Base-by-base conservation (phyloP, 2,113 vertebrate species). In the Pardalotus punctatus region DNA sequence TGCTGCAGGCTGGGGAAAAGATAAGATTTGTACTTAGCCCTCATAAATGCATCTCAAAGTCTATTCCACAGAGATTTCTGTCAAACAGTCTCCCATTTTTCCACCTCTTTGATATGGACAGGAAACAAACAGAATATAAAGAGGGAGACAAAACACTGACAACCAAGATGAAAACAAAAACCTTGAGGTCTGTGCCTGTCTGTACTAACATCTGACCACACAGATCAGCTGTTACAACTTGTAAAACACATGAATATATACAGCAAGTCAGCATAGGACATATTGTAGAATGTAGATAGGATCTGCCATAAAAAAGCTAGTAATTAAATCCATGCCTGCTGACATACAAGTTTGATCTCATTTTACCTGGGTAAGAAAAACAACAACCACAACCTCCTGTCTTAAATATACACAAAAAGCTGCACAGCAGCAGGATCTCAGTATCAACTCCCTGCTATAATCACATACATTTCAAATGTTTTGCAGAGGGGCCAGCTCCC, bases 221-320 rank as follows among this genome's bases (percentile, higher is more conserved):
- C 8, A 29, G n/a, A 51, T 40, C 53, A 42, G 17, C n/a, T 67
- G 29, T 31, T 47, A 40, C 64, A 73, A 20, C 54, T 19, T 42
- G 10, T n/a, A 40, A 53, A 51, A 83, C n/a, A 36, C 1, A 1
- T n/a, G 1, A n/a, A 40, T 15, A 36, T 4, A 17, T 53, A 16
- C 1, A 62, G 19, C 42, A 87, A 62, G n/a, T 61, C 66, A 42
- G 35, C 16, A 29, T 18, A 62, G 4, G 28, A 62, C 24, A 20
- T 43, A 31, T 0, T 11, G 38, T 20, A 58, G 43, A 64, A 38
- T 0, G 3, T 2, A 74, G 43, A 87, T 20, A 45, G 8, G 19
- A 50, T 27, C 29, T 27, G 10, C 47, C n/a, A 17, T 64, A 22
- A 27, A 73, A 27, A 57, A 29, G 66, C 73, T 54, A 84, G 65